These are phyloP conservation scores for Fissipunctia ypsillon DNA, from an alignment of 2,888 invertebrate genomes.

Conservation along the genomic window DNA sequence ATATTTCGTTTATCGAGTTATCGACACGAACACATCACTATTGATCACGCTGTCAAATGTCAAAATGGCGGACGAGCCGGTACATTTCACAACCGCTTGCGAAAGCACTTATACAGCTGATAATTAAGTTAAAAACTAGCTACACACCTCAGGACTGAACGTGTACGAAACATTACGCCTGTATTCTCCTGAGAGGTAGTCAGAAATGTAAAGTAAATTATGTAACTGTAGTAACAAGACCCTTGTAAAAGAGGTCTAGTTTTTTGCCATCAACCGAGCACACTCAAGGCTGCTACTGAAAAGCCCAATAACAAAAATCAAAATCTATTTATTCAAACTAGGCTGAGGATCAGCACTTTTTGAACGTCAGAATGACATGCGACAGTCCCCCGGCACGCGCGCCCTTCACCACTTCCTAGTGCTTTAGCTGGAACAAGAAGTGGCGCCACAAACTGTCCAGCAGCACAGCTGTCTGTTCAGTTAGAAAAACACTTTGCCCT, in stretches of 20 bases:
- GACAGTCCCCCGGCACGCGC: too few species aligned
- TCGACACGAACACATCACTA: conserved; percentile 14
- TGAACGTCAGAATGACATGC: too few species aligned
- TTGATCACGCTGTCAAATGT: conserved; percentile 13
- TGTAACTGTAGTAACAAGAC: too few species aligned
- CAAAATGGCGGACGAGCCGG: conserved; percentile 30
- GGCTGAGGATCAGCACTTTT: too few species aligned
- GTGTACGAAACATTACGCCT: neutral
- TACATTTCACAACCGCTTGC: conserved; percentile 31
- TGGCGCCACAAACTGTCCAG: too few species aligned
- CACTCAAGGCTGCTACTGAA: neutral
- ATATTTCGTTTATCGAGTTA: neutral
- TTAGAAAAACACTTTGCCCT: too few species aligned
- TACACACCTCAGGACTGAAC: neutral
- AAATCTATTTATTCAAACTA: too few species aligned
- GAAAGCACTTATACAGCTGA: conserved; percentile 27
- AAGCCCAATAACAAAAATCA: neutral
- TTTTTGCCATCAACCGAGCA: neutral
- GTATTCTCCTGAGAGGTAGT: neutral
- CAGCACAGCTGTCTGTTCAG: too few species aligned
- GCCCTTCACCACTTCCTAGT: too few species aligned
- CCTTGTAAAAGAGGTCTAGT: neutral
- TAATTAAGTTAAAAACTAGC: conserved; percentile 21
- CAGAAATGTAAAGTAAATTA: neutral
- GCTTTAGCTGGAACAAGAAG: too few species aligned